Base-by-base conservation (phyloP, 2,888 invertebrate species). In the Lottia gigantea region DNA sequence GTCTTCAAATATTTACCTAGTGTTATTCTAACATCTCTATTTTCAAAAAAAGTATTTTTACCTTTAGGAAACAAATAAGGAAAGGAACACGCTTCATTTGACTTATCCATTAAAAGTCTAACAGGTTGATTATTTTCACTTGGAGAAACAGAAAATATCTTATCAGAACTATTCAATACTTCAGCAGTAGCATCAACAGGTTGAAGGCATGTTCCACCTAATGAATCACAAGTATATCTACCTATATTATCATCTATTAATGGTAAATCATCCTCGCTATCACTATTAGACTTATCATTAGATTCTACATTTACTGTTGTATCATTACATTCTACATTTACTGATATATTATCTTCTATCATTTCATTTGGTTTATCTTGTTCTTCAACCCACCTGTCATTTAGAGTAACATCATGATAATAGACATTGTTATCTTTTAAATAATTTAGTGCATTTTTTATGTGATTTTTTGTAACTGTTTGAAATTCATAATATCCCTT, bases 111-210 rank as follows among this genome's bases (percentile, higher is more conserved):
- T 40, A 71, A 67, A 68, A 49, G 16, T 19, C 19, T 49, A n/a
- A 49, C n/a, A 15, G 49, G 49, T 2, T 16, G 16, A 19, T 49
- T 19, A 31, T 72, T 72, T 12, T 47, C 67, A 25, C 66, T 63
- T 6, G 68, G 71, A 67, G 76, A 73, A 8, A 76, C 23, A 64
- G 47, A 66, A 62, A 69, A 70, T 14, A 71, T 69, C 7, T 69
- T 46, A 47, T 76, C 67, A 45, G 31, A 62, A 67, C 65, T 26
- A 19, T 70, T 46, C 23, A 68, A 67, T 7, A 70, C 8, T n/a
- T 70, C 61, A 31, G 70, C 67, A 40, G 72, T 70, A 12, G 55
- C 67, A 62, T 72, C 45, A 47, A 74, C 70, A 19, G 26, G 63
- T 23, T 72, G 73, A 49, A 74, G 16, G 14, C 49, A 49, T 49